Base-by-base conservation (phyloP, 2,888 invertebrate genomes). In the Leptinotarsa juncta region DNA sequence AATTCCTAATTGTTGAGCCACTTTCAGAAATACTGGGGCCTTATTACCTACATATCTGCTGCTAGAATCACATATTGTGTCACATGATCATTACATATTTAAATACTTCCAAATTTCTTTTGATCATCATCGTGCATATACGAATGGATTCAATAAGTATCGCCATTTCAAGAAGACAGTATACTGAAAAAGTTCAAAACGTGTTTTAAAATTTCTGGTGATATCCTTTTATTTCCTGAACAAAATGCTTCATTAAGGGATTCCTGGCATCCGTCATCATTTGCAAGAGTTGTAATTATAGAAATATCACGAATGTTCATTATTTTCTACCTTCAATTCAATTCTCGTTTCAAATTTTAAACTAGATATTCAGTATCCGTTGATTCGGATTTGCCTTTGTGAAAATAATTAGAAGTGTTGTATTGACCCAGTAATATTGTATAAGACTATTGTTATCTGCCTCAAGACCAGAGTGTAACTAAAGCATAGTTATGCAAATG, bases 401-500 rank as follows among this genome's bases (percentile, higher is more conserved):
- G 60, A 70, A 75, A 72, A 75, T 75, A 72, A 75, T 75, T 75
- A 75, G 72, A 75, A 75, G 75, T 75, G 71, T 75, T 75, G 75
- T 77, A 80, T 78, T 77, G 79, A 78, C 79, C 77, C 70, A 73
- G 75, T 78, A 74, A 79, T 81, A 81, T 81, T 79, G 77, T 74
- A 77, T 74, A 77, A 79, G 76, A 69, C 80, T 74, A 81, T 83
- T 83, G 81, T 83, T 83, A 77, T 74, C 75, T 83, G 77, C 73
- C 74, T 75, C 80, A 81, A 80, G 81, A 81, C 81, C 80, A 79
- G 81, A 75, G 80, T 77, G 77, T 74, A 78, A 75, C 80, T 80
- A 80, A 81, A 77, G 79, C 83, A 81, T 80, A 81, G 82, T 81
- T 83, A 83, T 83, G 83, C 79, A 83, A 83, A 83, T 82, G 81